phyloP scores from a whole-genome alignment of 2,888 invertebrate species.

The Pammene aurita region DNA sequence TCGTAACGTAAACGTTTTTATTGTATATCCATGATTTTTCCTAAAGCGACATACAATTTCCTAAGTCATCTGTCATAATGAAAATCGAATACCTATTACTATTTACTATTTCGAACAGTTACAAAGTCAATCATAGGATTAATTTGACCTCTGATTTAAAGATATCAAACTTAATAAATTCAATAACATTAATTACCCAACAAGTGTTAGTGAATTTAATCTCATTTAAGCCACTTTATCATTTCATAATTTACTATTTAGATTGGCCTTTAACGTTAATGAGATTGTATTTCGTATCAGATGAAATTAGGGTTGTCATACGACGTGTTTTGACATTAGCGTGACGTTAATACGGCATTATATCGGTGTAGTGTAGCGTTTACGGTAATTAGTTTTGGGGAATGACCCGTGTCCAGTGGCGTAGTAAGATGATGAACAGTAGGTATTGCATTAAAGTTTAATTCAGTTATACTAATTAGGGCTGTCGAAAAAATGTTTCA shows the following conservation, averaged over 20 bases:
- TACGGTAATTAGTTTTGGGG: slow-evolving; percentile 38
- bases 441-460: not conserved
- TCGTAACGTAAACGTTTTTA: not conserved
- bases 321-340: slow-evolving; percentile 26
- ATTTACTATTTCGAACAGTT: no score
- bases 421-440: slow-evolving; percentile 10
- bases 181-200: no score
- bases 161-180: no score
- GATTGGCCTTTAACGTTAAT: slow-evolving; percentile 5
- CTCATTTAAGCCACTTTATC: not conserved
- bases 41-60: no score
- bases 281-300: slow-evolving; percentile 21
- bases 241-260: not conserved
- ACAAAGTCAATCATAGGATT: no score
- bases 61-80: no score
- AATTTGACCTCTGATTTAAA: no score
- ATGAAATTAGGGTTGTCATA: slow-evolving; percentile 26
- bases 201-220: no score
- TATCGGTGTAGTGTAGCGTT: slow-evolving; percentile 38
- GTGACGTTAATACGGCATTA: slow-evolving; percentile 33
- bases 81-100: no score
- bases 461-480: no score
- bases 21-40: not conserved
- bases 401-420: slow-evolving; percentile 35
- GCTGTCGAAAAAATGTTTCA: no score